These are phyloP conservation scores for Cyaniris semiargus DNA, from an alignment of 2,888 invertebrate genomes.

Conservation along the genomic window DNA sequence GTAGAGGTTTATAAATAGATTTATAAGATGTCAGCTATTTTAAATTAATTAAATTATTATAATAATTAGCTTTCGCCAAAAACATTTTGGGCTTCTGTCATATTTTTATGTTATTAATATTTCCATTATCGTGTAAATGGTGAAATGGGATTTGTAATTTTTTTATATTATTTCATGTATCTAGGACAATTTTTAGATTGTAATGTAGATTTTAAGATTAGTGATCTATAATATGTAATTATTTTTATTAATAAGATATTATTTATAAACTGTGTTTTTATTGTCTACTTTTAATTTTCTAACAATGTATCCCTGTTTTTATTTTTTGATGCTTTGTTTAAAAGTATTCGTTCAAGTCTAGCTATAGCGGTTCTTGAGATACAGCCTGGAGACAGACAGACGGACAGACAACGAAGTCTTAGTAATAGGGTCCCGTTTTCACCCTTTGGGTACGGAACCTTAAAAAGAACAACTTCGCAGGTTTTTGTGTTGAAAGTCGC, in stretches of 20 bases:
- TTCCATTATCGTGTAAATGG: neutral
- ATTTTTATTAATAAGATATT: constrained; percentile 22
- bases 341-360: too few relatives aligned
- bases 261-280: constrained; percentile 23
- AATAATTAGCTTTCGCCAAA: neutral
- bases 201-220: constrained; percentile 31
- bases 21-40: neutral
- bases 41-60: neutral
- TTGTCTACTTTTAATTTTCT: neutral
- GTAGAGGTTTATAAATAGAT: neutral
- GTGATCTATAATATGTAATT: neutral
- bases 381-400: too few relatives aligned
- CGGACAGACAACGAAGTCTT: too few relatives aligned
- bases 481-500: too few relatives aligned
- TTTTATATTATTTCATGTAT: constrained; percentile 6
- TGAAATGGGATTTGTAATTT: constrained; percentile 14
- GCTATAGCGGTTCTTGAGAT: too few relatives aligned
- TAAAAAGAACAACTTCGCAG: too few relatives aligned
- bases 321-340: too few relatives aligned
- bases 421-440: too few relatives aligned
- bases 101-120: neutral
- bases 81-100: neutral
- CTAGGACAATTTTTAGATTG: constrained; percentile 17
- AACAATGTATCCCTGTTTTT: too few relatives aligned
- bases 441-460: too few relatives aligned